Conservation (phyloP, 2,113 vertebrate species). For the Pangasianodon gigas region DNA sequence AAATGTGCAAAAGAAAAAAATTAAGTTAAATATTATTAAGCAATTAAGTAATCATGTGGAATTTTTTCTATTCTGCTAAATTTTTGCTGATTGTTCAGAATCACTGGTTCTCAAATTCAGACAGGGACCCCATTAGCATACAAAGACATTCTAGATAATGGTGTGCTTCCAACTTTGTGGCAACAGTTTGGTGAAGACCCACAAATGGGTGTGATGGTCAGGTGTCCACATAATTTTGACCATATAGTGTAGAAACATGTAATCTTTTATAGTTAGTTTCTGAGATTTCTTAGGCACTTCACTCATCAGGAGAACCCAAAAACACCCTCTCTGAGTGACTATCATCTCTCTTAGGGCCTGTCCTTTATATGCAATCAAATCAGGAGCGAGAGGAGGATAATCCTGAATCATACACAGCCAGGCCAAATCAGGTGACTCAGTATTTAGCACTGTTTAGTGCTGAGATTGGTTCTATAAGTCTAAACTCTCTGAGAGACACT, state of each 20-base stretch:
- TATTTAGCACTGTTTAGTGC: not conserved
- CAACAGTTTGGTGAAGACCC: not conserved
- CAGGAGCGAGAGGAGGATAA: constrained; percentile 14
- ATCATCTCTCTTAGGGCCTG: constrained; percentile 24
- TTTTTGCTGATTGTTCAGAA: not conserved
- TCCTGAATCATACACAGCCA: constrained; percentile 11
- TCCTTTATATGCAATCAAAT: constrained; percentile 38
- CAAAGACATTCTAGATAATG: not conserved
- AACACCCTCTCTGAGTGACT: constrained; percentile 11
- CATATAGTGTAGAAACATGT: not conserved
- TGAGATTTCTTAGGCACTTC: not conserved
- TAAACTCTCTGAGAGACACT: constrained; percentile 12
- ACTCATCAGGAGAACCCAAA: not conserved
- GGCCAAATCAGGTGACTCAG: constrained; percentile 33
- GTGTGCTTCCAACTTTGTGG: too few species aligned
- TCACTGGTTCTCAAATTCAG: not conserved
- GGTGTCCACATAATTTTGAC: not conserved
- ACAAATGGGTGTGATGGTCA: not conserved
- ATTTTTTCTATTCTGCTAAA: not conserved
- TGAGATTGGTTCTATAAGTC: not conserved
- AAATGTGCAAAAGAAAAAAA: not conserved
- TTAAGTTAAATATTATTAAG: not conserved
- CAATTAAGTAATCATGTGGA: not conserved
- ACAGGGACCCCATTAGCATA: not conserved
- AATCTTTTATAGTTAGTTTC: not conserved